A percentile compares a stretch with the other conserved stretches of the same genome.
These are phyloP conservation scores for Gopherus evgoodei DNA, from an alignment of 2,113 vertebrate species.

Conservation along the genomic window DNA sequence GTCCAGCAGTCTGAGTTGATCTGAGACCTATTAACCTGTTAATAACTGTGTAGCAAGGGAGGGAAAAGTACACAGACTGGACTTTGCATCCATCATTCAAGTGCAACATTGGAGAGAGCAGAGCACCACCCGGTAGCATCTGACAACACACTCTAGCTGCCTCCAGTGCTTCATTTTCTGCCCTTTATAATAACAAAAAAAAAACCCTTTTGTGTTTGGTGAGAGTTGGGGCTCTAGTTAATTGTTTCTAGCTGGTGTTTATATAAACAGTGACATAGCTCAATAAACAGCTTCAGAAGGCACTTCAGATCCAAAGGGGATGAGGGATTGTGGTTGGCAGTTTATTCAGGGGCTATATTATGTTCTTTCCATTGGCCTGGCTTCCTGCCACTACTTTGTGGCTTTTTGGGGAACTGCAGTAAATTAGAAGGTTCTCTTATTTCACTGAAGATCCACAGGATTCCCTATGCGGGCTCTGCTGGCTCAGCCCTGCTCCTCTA, in stretches of 20 bases:
- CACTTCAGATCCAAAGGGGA: accelerated
- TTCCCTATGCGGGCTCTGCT: accelerated
- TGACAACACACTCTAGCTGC: neutral
- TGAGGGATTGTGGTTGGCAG: neutral
- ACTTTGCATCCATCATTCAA: neutral
- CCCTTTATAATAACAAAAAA: neutral
- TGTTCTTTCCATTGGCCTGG: accelerated
- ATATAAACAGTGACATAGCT: accelerated
- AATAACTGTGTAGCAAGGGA: neutral
- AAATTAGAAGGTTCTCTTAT: no score
- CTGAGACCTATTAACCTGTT: neutral
- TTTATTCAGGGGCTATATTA: accelerated
- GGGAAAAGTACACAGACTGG: neutral
- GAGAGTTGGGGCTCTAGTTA: accelerated
- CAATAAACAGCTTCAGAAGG: accelerated
- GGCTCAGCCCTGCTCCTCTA: neutral
- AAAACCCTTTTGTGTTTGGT: accelerated
- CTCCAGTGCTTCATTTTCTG: neutral
- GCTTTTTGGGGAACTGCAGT: no score
- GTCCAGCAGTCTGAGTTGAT: neutral
- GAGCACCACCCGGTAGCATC: no score
- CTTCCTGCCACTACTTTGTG: neutral
- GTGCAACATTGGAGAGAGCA: no score
- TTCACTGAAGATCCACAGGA: no score
- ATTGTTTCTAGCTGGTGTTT: accelerated